phyloP scores from a whole-genome alignment of 92 coral and sea anemone species.

The Phenganax marumi region DNA sequence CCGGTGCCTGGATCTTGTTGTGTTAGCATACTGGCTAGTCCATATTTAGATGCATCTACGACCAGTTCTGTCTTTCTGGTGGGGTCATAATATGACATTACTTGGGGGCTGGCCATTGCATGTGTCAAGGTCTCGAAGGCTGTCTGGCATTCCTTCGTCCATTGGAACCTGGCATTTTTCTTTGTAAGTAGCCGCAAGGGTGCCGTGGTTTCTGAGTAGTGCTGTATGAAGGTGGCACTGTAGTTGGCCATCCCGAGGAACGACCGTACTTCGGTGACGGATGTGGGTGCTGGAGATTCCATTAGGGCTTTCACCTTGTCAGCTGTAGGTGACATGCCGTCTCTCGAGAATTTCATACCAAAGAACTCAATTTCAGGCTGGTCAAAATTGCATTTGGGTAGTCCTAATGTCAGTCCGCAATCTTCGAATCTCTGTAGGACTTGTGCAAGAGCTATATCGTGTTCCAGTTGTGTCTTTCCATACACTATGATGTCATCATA shows the following conservation, averaged over 20 bases:
- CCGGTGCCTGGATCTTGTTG: slow-evolving; percentile 44
- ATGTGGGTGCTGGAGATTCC: not conserved
- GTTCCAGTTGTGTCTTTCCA: slow-evolving; percentile 47
- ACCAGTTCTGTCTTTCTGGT: slow-evolving; percentile 29
- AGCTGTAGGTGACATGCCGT: not conserved
- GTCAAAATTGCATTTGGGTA: not conserved
- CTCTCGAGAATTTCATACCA: not conserved
- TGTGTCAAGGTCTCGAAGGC: not conserved
- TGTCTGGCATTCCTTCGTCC: slow-evolving; percentile 1
- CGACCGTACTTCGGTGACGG: not conserved
- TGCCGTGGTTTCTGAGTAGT: slow-evolving; percentile 8
- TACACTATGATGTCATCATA: slow-evolving; percentile 52
- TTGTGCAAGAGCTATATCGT: slow-evolving; percentile 29
- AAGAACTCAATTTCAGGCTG: not conserved
- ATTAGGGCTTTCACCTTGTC: not conserved
- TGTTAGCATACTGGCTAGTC: slow-evolving; percentile 39
- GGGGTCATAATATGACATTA: not conserved
- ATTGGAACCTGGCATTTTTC: not conserved
- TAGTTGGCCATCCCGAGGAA: slow-evolving; percentile 22
- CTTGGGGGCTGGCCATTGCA: not conserved
- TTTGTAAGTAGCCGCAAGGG: not conserved
- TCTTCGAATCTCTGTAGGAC: slow-evolving; percentile 9
- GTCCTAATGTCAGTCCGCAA: slow-evolving; percentile 2
- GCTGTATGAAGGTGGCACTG: not conserved
- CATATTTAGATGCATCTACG: slow-evolving; percentile 18